Evolutionary conservation across 2,888 invertebrate species (phyloP), one percentile per base, ranked within the genome.

Genomic region (Megamerina dolium): DNA sequence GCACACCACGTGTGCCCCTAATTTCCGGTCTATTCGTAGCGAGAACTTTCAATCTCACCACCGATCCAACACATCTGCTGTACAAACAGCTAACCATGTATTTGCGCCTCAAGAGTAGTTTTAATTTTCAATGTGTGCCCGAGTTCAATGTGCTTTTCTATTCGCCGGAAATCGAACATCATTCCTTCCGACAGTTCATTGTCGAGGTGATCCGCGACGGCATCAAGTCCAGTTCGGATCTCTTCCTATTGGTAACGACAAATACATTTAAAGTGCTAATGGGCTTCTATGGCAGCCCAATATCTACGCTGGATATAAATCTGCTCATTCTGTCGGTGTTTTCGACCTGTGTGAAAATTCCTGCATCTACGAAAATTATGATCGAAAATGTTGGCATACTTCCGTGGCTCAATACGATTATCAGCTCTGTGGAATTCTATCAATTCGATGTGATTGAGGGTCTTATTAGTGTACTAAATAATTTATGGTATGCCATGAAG

Each of bases 101-200:
- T 66, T 71, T 91, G 27, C 78, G 85, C 58, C 81, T 87, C 2
- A 91, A 89, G 66, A 81, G 85, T 10, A 76, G 77, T 8, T 76
- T 92, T 13, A 83, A 91, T 61, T 73, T 92, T 13, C 76, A 79
- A 12, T 77, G 81, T 3, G 83, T 94, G n/a, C 94, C 94, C 0
- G 93, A 94, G 64, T 83, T 93, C 60, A 81, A 89, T 47, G 83
- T 85, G 39, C 78, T 93, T 27, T 84, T 93, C 61, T 85, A 88
- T 62, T 89, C 87, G 49, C 77, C 83, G 9, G 85, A 87, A 43
- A 75, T 87, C 0, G 79, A 84, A 54, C 76, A 79, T 41, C 75
- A 77, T 16, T 76, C 78, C 1, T 83, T 88, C 57, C 75, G 87
- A 33, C 72, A 75, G 19, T 95, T 93, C 82, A 82, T 92, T 26